Evolutionary conservation across 1,140 invertebrate species (phyloP).

Genomic region (Microvelia longipes): DNA sequence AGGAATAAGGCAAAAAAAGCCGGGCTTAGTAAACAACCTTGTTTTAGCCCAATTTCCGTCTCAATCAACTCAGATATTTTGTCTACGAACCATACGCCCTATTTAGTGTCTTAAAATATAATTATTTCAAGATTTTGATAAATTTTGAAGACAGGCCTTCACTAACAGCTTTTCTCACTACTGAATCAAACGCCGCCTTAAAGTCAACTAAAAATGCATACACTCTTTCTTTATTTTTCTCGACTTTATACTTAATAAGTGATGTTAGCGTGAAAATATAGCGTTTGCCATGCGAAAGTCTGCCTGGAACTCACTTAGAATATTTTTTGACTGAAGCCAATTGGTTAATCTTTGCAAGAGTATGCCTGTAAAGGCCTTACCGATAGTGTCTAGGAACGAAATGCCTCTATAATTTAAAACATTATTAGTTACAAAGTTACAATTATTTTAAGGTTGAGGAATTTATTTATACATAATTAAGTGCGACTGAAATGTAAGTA

Average conservation of each 20-base stretch:
- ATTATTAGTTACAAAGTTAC: no score
- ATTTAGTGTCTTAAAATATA: not conserved
- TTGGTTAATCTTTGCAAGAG: not conserved
- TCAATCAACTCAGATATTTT: not conserved
- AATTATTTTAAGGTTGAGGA: no score
- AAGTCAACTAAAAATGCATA: not conserved
- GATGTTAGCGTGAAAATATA: not conserved
- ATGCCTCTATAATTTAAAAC: not conserved
- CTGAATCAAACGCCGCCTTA: not conserved
- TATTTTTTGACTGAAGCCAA: not conserved
- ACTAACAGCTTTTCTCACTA: not conserved
- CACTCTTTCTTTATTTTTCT: not conserved
- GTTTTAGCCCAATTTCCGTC: not conserved
- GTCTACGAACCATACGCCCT: not conserved
- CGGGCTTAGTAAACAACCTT: not conserved
- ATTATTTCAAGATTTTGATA: not conserved
- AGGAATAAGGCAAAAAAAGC: not conserved
- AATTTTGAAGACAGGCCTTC: not conserved
- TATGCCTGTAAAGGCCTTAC: not conserved
- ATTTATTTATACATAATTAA: no score
- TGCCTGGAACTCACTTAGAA: not conserved
- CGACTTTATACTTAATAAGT: not conserved
- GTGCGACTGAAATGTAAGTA: no score
- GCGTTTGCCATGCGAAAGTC: not conserved
- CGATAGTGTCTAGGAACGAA: not conserved